A percentile compares a stretch with the other conserved stretches of the same genome.
Evolutionary conservation across 2,888 invertebrate genomes (phyloP).

Genomic region (Trichacis sp.): DNA sequence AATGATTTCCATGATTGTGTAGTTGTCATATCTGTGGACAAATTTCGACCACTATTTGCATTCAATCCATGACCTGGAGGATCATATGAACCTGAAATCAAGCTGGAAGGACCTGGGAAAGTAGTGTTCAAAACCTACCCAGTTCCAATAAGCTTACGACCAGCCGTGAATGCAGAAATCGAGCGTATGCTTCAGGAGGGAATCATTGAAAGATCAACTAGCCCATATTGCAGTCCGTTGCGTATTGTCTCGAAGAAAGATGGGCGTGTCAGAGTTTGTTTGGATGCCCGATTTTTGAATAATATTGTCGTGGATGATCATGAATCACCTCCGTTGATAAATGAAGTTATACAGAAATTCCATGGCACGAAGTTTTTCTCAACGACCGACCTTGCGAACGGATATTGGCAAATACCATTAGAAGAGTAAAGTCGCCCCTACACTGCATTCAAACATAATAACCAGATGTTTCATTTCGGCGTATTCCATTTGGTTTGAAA

Average conservation of each 20-base stretch:
- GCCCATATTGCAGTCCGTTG: slow-evolving; percentile 51
- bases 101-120: not conserved
- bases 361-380: slow-evolving; percentile 39
- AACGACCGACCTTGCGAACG: slow-evolving; percentile 39
- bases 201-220: slow-evolving; percentile 14
- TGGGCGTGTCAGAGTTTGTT: slow-evolving; percentile 47
- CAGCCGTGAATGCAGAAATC: not conserved
- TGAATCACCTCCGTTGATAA: slow-evolving; percentile 41
- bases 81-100: not conserved
- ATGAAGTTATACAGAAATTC: slow-evolving; percentile 40
- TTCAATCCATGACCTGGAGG: no score
- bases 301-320: slow-evolving; percentile 49
- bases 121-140: not conserved
- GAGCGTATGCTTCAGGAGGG: not conserved
- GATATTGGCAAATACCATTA: slow-evolving; percentile 46
- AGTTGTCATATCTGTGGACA: no score
- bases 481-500: slow-evolving; percentile 53
- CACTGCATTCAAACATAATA: slow-evolving; percentile 27
- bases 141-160: not conserved
- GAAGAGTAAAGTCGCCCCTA: slow-evolving; percentile 21
- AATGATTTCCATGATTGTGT: no score
- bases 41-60: no score
- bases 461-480: slow-evolving; percentile 43
- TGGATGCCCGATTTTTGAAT: slow-evolving; percentile 55
- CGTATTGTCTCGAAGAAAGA: slow-evolving; percentile 50